These are phyloP conservation scores for Bellardia pandia DNA, from an alignment of 2,888 invertebrate genomes.

Conservation along the genomic window DNA sequence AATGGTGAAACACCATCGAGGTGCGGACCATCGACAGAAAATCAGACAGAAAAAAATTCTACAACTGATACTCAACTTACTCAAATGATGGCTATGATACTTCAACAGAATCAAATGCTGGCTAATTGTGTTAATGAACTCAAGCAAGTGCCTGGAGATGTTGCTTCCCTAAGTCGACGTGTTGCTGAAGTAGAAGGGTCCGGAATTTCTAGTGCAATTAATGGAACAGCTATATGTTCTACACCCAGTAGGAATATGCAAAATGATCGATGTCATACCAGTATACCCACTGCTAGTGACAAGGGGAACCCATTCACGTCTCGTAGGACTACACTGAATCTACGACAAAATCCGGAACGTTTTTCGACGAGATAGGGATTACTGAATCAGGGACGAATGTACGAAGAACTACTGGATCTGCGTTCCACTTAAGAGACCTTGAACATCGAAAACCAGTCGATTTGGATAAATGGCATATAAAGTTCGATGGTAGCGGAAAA, in stretches of 20 bases:
- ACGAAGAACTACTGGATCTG: neutral
- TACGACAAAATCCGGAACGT: no score
- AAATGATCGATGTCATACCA: no score
- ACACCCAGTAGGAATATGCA: neutral
- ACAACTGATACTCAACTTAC: neutral
- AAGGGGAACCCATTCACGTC: neutral
- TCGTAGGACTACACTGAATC: no score
- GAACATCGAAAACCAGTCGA: no score
- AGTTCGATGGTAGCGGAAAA: no score
- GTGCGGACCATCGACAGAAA: neutral
- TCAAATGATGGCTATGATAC: neutral
- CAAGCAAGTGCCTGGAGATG: conserved; percentile 13
- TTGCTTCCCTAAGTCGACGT: conserved; percentile 6
- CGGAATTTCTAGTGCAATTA: neutral
- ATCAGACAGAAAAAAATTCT: neutral
- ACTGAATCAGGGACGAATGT: neutral
- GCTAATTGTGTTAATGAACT: conserved; percentile 30
- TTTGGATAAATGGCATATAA: no score
- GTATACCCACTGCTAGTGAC: neutral
- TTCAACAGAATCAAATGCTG: conserved; percentile 28
- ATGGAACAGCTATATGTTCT: neutral
- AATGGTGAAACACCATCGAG: neutral
- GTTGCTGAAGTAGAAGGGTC: conserved; percentile 28
- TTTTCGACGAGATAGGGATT: neutral
- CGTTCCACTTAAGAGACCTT: neutral